Base-by-base conservation (phyloP, 2,113 vertebrate genomes). In the human region DNA sequence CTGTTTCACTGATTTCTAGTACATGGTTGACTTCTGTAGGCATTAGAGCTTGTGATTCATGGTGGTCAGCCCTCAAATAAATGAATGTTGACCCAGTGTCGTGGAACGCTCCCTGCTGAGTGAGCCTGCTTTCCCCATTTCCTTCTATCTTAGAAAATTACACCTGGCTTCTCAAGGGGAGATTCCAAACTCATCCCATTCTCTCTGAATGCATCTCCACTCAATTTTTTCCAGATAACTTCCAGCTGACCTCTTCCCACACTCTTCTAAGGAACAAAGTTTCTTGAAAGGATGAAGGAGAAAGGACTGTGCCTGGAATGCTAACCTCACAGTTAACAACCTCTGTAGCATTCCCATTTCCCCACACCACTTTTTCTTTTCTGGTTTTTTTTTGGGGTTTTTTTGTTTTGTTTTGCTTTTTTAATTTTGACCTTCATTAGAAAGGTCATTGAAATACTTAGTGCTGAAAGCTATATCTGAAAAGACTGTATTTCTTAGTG, bases 381-480 rank as follows among this genome's bases (percentile, higher is more conserved):
- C 14, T 97, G 40, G 14, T 20, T 96, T 72, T 84, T 23, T 61
- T 96, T 86, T 86, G 88, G 17, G 48, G 3, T 32, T 12, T 40
- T 18, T 18, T 96, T 96, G 97, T 52, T n/a, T 95, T 93, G 97
- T 96, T 95, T 96, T 57, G 72, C 50, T 59, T 89, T 94, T 18
- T 72, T 64, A 87, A 81, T 78, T 93, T 98, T 98, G 97, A 98
- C 98, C 95, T 98, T 98, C 98, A 90, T 98, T 97, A 97, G 90
- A 97, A 97, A 95, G 90, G 96, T 76, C 95, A 92, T 95, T 9
- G 0, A 89, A 83, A 88, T 79, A 89, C 84, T 97, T 97, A 83
- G 40, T 96, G 82, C 93, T 94, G 97, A 98, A 97, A 97, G 45
- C 5, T 1, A 94, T 66, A 50, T 96, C 92, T 98, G 86, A 84